Conservation (phyloP, 2,888 invertebrate species). For the Pachycephus smyrnensis region DNA sequence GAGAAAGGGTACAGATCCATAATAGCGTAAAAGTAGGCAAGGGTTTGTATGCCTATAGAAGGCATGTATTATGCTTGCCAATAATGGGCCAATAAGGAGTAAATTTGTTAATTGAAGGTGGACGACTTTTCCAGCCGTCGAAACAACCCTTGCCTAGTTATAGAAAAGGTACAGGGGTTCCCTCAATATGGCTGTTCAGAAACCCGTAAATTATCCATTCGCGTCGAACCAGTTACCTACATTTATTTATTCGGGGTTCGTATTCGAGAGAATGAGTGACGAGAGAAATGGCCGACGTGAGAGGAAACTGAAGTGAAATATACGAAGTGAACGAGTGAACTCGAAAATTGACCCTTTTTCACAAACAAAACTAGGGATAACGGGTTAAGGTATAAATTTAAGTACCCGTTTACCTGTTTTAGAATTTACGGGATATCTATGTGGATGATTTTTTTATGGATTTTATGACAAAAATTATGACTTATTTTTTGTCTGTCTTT, state of each 20-base stretch:
- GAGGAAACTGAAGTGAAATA: not conserved
- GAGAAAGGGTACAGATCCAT: constrained; percentile 21
- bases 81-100: constrained; percentile 57
- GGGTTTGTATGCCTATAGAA: not conserved
- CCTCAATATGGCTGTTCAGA: constrained; percentile 23
- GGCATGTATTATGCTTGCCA: constrained; percentile 11
- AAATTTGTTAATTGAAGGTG: constrained; percentile 49
- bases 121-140: not conserved
- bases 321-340: not conserved
- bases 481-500: not conserved
- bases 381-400: not conserved
- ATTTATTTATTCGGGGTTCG: constrained; percentile 25
- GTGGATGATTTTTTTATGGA: not conserved
- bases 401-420: not conserved
- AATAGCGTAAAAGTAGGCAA: not conserved
- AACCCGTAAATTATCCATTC: constrained; percentile 45
- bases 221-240: constrained; percentile 41
- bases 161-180: constrained; percentile 21
- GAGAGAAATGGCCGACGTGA: not conserved
- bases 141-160: constrained; percentile 40
- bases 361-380: not conserved
- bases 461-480: not conserved
- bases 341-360: not conserved
- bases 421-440: not conserved
- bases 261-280: not conserved